Evolutionary conservation across 2,113 vertebrate genomes (phyloP).

Genomic region (Silurus meridionalis): DNA sequence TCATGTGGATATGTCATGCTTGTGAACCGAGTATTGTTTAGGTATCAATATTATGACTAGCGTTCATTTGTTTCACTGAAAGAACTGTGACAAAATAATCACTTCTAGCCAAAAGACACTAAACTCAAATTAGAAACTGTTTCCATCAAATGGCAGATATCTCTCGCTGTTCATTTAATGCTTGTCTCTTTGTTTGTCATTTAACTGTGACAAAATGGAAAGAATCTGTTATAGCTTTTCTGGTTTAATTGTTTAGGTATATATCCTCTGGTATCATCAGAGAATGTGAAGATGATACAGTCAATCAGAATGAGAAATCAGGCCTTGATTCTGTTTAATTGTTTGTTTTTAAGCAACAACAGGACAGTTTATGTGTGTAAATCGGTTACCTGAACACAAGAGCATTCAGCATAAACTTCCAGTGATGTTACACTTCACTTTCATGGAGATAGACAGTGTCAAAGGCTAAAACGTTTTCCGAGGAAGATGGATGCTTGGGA

Average conservation of each 20-base stretch:
- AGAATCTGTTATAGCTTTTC: not conserved
- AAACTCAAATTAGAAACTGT: slow-evolving; percentile 21
- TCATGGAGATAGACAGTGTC: slow-evolving; percentile 50
- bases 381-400: not conserved
- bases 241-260: not conserved
- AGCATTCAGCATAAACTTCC: slow-evolving; percentile 18
- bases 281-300: not conserved
- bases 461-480: slow-evolving; percentile 45
- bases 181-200: not conserved
- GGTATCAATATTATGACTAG: slow-evolving; percentile 50
- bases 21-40: slow-evolving; percentile 36
- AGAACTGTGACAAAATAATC: slow-evolving; percentile 18
- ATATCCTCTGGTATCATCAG: not conserved
- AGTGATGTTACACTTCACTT: slow-evolving; percentile 31
- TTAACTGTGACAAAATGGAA: slow-evolving; percentile 5
- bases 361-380: slow-evolving; percentile 18
- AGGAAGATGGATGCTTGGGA: slow-evolving; percentile 47
- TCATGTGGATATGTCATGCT: slow-evolving; percentile 37
- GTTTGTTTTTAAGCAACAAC: not conserved
- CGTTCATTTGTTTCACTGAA: slow-evolving; percentile 6
- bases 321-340: not conserved
- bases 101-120: slow-evolving; percentile 2
- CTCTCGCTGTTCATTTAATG: not conserved
- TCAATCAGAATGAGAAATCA: not conserved
- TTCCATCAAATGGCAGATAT: slow-evolving; percentile 25